Conservation (phyloP, 1,140 invertebrate species). For the Rhopalosiphum padi region DNA sequence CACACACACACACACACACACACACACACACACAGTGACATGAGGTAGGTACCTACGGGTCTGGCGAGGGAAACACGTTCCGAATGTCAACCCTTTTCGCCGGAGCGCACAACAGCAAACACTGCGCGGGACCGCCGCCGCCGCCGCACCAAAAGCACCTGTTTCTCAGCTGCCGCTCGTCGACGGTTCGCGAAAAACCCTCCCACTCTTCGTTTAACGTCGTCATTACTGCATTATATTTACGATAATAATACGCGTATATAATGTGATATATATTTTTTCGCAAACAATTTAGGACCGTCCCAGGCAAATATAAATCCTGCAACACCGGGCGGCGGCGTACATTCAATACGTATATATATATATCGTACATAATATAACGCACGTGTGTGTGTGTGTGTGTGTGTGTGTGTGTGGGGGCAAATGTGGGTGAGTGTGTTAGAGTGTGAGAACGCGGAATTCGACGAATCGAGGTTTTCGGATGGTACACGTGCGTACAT, state of each 20-base stretch:
- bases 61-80: background rate
- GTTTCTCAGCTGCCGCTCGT: slow-evolving; percentile 22
- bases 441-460: background rate
- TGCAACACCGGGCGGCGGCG: background rate
- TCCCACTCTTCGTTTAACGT: background rate
- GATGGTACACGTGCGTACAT: no score
- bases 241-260: no score
- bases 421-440: background rate
- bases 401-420: no score
- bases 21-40: background rate
- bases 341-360: background rate
- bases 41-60: background rate
- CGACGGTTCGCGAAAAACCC: background rate
- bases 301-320: background rate
- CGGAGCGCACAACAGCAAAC: background rate
- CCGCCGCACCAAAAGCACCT: background rate
- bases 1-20: no score
- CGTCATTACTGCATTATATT: background rate
- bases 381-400: background rate
- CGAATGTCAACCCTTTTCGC: slow-evolving; percentile 17
- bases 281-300: slow-evolving; percentile 33
- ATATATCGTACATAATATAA: background rate
- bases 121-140: background rate
- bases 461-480: background rate
- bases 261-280: background rate